phyloP scores from a whole-genome alignment of 2,888 invertebrate genomes.

The Nomada lathburiana region DNA sequence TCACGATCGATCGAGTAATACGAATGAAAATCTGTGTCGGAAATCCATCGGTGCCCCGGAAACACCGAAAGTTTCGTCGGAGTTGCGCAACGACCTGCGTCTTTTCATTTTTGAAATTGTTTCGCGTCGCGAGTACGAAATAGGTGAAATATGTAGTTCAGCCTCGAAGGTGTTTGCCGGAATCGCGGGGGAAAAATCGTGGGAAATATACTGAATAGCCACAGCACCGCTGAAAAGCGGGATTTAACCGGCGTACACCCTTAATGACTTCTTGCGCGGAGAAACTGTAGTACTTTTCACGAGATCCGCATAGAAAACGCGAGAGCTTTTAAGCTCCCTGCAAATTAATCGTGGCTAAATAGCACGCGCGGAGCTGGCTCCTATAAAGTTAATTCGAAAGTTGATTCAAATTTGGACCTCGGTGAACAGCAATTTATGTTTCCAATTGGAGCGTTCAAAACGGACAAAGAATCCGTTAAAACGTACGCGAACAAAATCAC shows the following conservation, averaged over 20 bases:
- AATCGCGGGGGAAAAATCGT: conserved; percentile 22
- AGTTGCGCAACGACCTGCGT: background rate
- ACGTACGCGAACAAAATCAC: conserved; percentile 11
- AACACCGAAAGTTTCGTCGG: background rate
- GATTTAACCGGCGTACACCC: conserved; percentile 38
- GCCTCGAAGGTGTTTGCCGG: background rate
- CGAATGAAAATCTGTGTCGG: conserved; percentile 20
- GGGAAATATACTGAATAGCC: conserved; percentile 29
- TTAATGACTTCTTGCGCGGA: conserved; percentile 3
- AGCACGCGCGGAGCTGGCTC: background rate
- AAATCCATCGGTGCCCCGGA: background rate
- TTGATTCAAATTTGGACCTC: conserved; percentile 43
- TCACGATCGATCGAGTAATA: background rate
- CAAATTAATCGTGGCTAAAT: conserved; percentile 34
- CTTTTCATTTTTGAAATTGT: conserved; percentile 2
- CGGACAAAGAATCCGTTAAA: conserved; percentile 38
- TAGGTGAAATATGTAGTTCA: background rate
- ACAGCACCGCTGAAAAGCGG: conserved; percentile 32
- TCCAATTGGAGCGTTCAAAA: background rate
- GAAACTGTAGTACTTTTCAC: conserved; percentile 17
- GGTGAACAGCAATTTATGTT: conserved; percentile 22
- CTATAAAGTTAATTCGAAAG: conserved; percentile 18
- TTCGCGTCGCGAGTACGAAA: background rate
- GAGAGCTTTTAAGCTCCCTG: conserved; percentile 34
- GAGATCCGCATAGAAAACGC: background rate